Conservation (phyloP, 2,113 vertebrate species). For the Elachura formosa region DNA sequence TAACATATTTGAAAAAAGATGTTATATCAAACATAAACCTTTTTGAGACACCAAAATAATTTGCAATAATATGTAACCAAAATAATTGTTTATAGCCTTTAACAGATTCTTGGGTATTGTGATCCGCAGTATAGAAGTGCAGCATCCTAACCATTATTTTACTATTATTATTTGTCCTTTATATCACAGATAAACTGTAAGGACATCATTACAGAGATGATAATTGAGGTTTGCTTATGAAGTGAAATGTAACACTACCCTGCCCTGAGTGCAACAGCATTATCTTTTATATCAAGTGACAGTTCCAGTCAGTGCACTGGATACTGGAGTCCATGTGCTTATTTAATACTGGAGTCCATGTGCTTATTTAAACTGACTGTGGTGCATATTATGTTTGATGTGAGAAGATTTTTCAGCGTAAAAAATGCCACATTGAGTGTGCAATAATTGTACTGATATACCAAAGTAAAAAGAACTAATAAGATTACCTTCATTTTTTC, state of each 20-base stretch:
- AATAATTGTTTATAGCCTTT: neutral
- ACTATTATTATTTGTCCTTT: neutral
- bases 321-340: neutral
- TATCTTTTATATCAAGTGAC: neutral
- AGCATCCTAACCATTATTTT: neutral
- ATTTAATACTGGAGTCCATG: neutral
- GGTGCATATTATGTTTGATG: neutral
- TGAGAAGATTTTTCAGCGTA: neutral
- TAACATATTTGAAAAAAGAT: neutral
- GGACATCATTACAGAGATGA: neutral
- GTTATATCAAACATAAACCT: fast-evolving
- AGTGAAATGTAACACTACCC: neutral
- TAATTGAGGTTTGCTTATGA: neutral
- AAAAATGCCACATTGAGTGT: neutral
- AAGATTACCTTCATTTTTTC: neutral
- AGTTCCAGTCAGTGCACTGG: neutral
- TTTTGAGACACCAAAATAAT: neutral
- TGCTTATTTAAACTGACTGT: neutral
- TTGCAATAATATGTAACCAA: neutral
- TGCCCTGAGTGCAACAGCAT: neutral
- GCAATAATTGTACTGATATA: neutral
- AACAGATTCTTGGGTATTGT: neutral
- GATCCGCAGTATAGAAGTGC: neutral
- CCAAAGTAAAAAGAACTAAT: neutral
- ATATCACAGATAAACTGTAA: neutral